Conservation (phyloP, 1,140 invertebrate genomes). For the Zaprionus ornatus region DNA sequence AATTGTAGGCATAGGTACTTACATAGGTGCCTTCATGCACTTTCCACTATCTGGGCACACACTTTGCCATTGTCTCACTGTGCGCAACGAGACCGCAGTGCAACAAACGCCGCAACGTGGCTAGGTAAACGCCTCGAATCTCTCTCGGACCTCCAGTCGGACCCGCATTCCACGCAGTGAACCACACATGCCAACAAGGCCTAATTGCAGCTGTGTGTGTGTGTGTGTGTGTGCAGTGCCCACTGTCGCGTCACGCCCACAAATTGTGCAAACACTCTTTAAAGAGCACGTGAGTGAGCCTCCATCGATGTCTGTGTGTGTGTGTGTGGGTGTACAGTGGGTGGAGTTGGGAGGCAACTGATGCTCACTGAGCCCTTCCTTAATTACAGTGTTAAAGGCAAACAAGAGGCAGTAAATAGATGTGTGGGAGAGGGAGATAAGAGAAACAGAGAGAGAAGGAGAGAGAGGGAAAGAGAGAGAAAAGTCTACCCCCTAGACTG, state of each 20-base stretch:
- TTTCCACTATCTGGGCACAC: slow-evolving; percentile 6
- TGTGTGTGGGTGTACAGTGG: slow-evolving; percentile 3
- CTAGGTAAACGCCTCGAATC: slow-evolving; percentile 3
- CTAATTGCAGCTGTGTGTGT: slow-evolving; percentile 62
- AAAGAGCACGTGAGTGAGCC: slow-evolving; percentile 18
- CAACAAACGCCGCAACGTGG: slow-evolving; percentile 32
- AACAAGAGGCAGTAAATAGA: slow-evolving; percentile 24
- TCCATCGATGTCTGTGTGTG: not conserved
- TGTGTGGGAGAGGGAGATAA: not conserved
- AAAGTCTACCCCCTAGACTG: no score
- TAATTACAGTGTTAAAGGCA: slow-evolving; percentile 66
- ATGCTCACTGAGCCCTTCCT: slow-evolving; percentile 33
- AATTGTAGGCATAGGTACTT: not conserved
- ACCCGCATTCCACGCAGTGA: not conserved
- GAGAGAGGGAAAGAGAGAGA: not conserved
- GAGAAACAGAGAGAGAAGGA: not conserved
- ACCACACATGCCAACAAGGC: slow-evolving; percentile 46
- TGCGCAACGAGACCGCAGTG: slow-evolving; percentile 30
- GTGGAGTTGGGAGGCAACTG: not conserved
- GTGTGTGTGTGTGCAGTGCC: not conserved
- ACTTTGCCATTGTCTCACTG: slow-evolving; percentile 13
- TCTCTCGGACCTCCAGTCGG: not conserved
- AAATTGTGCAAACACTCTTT: slow-evolving; percentile 59
- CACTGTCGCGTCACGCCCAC: slow-evolving; percentile 55
- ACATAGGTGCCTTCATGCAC: not conserved